Evolutionary conservation across 2,888 invertebrate genomes (phyloP).

Genomic region (Steinernema hermaphroditum): DNA sequence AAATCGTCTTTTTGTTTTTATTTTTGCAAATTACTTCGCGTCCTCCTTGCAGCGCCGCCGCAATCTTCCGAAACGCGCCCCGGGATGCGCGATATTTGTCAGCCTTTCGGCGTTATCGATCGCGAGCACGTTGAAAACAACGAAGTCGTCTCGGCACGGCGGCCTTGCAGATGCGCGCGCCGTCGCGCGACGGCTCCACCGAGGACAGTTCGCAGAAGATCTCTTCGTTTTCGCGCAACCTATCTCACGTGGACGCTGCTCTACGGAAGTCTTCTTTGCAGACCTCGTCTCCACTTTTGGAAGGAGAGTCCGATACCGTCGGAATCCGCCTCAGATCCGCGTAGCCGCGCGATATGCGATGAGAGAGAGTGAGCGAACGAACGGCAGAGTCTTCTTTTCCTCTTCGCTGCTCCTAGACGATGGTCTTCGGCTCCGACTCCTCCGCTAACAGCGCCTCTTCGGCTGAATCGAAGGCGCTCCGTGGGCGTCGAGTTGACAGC

Average conservation of each 20-base stretch:
- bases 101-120: constrained; percentile 6
- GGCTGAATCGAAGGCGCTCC: background rate
- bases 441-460: background rate
- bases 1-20: no score
- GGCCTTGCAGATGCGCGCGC: background rate
- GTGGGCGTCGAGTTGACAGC: constrained; percentile 9
- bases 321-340: background rate
- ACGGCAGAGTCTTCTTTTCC: background rate
- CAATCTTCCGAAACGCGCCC: no score
- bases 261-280: no score
- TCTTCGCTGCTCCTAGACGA: constrained; percentile 16
- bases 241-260: no score
- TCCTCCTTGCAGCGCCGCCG: no score
- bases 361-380: constrained; percentile 5
- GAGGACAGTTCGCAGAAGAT: no score
- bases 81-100: background rate
- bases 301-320: no score
- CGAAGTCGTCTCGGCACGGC: constrained; percentile 9
- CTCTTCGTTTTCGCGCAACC: no score
- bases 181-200: no score
- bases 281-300: no score
- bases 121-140: constrained; percentile 3
- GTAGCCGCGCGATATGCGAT: constrained; percentile 9
- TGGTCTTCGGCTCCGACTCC: constrained; percentile 18
- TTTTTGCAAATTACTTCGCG: no score